Evolutionary conservation across 2,797 vertebrate species (phyloP).

Genomic region (Lithobates pipiens): DNA sequence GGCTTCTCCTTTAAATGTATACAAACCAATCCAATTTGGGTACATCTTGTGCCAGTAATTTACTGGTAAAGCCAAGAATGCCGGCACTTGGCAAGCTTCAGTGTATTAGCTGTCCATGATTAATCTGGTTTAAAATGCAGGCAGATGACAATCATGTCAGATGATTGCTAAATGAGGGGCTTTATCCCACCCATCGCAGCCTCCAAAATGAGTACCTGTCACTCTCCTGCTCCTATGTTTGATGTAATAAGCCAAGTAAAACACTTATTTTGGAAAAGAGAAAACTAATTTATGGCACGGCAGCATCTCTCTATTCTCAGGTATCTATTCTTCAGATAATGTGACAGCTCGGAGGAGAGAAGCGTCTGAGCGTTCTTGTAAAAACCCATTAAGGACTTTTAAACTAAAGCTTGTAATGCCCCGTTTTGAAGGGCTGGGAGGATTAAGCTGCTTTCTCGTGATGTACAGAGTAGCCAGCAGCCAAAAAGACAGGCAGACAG

Average conservation of each 20-base stretch:
- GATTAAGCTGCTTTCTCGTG: conserved; percentile 48
- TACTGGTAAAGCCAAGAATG: background rate
- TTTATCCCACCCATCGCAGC: conserved; percentile 24
- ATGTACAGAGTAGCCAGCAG: conserved; percentile 40
- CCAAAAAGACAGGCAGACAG: conserved; percentile 6
- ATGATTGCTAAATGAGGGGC: conserved; percentile 36
- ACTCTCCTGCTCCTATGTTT: conserved; percentile 37
- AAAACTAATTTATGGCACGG: conserved; percentile 31
- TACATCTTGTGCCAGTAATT: background rate
- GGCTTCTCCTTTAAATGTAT: background rate
- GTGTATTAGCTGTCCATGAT: conserved; percentile 10
- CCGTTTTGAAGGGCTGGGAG: conserved; percentile 48
- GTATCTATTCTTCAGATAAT: conserved; percentile 51
- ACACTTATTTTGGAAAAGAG: background rate
- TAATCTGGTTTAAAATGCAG: conserved; percentile 33
- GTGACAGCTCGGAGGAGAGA: conserved; percentile 51
- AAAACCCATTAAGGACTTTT: conserved; percentile 57
- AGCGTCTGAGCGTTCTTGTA: conserved; percentile 53
- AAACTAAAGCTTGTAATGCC: conserved; percentile 56
- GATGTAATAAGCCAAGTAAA: conserved; percentile 48
- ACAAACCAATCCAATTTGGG: background rate
- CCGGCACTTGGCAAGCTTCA: conserved; percentile 8
- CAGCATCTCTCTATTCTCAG: conserved; percentile 34
- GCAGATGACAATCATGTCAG: conserved; percentile 12
- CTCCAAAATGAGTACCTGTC: conserved; percentile 31